phyloP scores from a whole-genome alignment of 2,113 vertebrate species.

The Dolichotis patagonum region DNA sequence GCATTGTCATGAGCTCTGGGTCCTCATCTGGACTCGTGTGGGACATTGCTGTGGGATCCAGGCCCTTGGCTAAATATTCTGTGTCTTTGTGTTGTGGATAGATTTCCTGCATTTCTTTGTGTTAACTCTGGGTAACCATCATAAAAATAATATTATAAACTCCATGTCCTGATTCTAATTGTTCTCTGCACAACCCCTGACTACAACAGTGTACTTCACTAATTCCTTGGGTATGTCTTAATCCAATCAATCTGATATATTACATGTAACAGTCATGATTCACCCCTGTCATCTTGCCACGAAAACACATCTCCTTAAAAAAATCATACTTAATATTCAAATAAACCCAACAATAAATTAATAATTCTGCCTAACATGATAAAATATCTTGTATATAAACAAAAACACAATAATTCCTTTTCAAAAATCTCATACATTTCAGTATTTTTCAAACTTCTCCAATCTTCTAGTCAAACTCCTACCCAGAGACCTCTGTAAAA shows the following conservation, averaged over 20 bases:
- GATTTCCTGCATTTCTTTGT: too few species aligned
- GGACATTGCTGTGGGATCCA: too few species aligned
- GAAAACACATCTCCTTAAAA: not conserved
- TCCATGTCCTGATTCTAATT: too few species aligned
- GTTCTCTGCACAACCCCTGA: too few species aligned
- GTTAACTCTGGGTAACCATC: too few species aligned
- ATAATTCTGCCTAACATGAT: not conserved
- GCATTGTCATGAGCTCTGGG: too few species aligned
- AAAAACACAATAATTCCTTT: not conserved
- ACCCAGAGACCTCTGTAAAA: not conserved
- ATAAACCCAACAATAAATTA: not conserved
- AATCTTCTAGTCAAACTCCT: not conserved
- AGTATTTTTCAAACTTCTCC: not conserved
- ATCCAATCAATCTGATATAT: not conserved
- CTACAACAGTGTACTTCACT: not conserved
- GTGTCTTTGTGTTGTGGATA: too few species aligned
- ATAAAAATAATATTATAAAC: too few species aligned
- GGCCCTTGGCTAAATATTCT: too few species aligned
- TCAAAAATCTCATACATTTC: not conserved
- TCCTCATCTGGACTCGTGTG: too few species aligned
- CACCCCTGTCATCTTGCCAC: not conserved
- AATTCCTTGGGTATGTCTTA: not conserved
- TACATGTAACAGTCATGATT: not conserved
- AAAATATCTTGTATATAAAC: not conserved
- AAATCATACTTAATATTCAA: not conserved